Conservation (phyloP, 2,888 invertebrate species). For the Willowsia nigromaculata region DNA sequence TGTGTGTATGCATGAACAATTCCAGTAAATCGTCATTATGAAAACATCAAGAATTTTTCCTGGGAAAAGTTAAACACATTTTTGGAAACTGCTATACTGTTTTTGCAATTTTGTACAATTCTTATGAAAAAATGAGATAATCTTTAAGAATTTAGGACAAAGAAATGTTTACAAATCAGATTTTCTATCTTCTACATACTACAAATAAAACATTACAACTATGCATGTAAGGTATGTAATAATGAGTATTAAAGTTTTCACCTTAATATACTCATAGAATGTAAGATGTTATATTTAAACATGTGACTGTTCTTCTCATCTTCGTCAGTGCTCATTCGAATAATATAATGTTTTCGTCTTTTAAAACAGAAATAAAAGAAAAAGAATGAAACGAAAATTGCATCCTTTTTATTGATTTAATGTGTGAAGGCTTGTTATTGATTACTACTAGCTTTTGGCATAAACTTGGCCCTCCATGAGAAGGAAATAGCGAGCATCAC, state of each 20-base stretch:
- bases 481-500: too few relatives aligned
- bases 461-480: too few relatives aligned
- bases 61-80: too few relatives aligned
- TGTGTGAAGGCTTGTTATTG: neutral
- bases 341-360: neutral
- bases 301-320: neutral
- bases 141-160: too few relatives aligned
- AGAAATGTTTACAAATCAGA: too few relatives aligned
- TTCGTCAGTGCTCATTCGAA: slow-evolving; percentile 3
- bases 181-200: too few relatives aligned
- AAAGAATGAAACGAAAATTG: neutral
- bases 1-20: neutral
- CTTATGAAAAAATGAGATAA: too few relatives aligned
- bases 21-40: neutral
- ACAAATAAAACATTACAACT: too few relatives aligned
- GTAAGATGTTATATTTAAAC: neutral
- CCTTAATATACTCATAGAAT: neutral
- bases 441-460: neutral
- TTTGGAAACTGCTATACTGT: too few relatives aligned
- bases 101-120: too few relatives aligned
- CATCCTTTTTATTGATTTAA: neutral
- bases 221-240: neutral
- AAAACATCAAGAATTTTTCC: neutral
- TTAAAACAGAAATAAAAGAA: neutral
- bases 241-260: neutral